Evolutionary conservation across 1,140 invertebrate species (phyloP).

Genomic region (Proctacanthus coquilletti): DNA sequence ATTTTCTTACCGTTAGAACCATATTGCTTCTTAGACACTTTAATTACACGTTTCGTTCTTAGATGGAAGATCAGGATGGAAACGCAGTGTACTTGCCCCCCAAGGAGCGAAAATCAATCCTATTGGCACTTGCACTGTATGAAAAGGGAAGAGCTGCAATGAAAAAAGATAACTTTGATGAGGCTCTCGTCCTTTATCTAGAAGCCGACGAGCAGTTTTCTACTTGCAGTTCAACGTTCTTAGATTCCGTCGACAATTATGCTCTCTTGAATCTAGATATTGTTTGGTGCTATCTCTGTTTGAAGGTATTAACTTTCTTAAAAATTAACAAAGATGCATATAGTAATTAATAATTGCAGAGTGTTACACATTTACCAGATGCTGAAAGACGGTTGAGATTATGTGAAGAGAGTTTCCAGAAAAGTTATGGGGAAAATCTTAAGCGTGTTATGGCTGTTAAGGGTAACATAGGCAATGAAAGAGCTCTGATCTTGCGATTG

Average conservation of each 20-base stretch:
- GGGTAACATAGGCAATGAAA: slow-evolving; percentile 49
- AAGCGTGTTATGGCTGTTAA: slow-evolving; percentile 52
- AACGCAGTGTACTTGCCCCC: slow-evolving; percentile 48
- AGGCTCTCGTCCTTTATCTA: slow-evolving; percentile 52
- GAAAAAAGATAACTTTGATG: slow-evolving; percentile 44
- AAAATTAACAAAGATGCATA: too few species aligned
- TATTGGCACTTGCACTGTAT: slow-evolving; percentile 58
- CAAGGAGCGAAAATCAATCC: slow-evolving; percentile 46
- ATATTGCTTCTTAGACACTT: neutral
- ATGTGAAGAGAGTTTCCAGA: slow-evolving; percentile 48
- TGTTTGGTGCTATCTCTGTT: slow-evolving; percentile 67
- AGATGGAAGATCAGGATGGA: slow-evolving; percentile 65
- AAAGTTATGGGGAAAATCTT: slow-evolving; percentile 54
- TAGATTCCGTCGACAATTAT: slow-evolving; percentile 62
- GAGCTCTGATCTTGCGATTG: slow-evolving; percentile 54
- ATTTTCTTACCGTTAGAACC: slow-evolving; percentile 5
- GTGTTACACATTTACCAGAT: slow-evolving; percentile 52
- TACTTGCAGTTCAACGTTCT: slow-evolving; percentile 47
- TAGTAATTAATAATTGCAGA: too few species aligned
- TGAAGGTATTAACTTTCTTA: slow-evolving; percentile 24
- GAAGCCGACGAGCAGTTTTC: slow-evolving; percentile 61
- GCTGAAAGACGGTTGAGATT: slow-evolving; percentile 45
- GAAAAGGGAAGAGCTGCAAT: slow-evolving; percentile 55
- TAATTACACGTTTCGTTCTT: slow-evolving; percentile 15
- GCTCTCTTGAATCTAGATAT: slow-evolving; percentile 67